Conservation (phyloP, 2,888 invertebrate species). For the Cotesia congregata region DNA sequence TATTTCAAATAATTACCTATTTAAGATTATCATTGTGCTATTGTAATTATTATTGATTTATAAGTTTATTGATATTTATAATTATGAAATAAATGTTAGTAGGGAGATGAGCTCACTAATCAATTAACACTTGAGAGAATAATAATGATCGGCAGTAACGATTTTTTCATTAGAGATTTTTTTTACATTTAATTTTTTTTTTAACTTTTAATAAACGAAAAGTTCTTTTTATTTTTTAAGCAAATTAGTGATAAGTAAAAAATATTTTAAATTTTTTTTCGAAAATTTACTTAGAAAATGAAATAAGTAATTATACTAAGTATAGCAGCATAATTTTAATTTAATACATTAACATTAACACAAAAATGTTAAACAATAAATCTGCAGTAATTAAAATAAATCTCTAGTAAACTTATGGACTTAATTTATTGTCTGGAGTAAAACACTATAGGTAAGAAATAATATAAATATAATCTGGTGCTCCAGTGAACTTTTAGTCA, state of each 20-base stretch:
- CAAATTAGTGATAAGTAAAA: too few species aligned
- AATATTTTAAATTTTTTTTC: too few species aligned
- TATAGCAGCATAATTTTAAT: too few species aligned
- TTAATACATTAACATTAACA: too few species aligned
- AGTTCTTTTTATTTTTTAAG: too few species aligned
- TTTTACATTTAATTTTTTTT: too few species aligned
- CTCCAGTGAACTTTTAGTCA: conserved; percentile 70
- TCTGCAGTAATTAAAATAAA: neutral
- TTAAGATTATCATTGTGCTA: neutral
- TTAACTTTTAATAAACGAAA: too few species aligned
- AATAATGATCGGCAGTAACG: neutral
- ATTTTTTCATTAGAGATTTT: too few species aligned
- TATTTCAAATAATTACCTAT: neutral
- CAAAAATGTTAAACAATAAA: too few species aligned
- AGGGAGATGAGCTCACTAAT: neutral
- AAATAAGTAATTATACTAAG: too few species aligned
- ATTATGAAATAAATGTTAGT: neutral
- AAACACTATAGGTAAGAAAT: neutral
- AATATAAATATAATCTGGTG: conserved; percentile 53
- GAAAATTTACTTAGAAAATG: too few species aligned
- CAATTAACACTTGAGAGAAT: neutral
- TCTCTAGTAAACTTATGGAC: neutral
- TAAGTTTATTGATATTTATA: neutral
- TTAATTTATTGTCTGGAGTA: neutral
- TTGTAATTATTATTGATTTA: neutral